phyloP scores from a whole-genome alignment of 2,113 vertebrate species.

The Gobius niger region DNA sequence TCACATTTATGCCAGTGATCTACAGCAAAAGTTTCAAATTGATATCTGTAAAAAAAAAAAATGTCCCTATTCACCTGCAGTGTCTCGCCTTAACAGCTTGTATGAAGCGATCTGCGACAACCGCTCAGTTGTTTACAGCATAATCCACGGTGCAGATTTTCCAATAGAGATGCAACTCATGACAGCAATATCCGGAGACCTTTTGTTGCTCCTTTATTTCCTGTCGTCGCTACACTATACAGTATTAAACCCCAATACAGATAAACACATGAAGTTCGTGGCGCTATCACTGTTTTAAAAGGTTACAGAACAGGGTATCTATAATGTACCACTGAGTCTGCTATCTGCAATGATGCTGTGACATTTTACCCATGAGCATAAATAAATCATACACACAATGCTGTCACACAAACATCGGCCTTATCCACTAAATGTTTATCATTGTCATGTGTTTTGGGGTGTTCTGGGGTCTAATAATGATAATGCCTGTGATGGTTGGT shows the following conservation, averaged over 20 bases:
- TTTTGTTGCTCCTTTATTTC: conserved; percentile 9
- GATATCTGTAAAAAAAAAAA: too few species aligned
- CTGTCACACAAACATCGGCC: background rate
- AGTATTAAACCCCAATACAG: background rate
- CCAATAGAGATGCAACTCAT: background rate
- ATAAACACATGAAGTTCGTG: background rate
- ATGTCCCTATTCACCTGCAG: too few species aligned
- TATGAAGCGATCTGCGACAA: background rate
- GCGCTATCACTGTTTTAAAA: background rate
- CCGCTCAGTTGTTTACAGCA: background rate
- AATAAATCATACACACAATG: background rate
- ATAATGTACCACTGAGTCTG: conserved; percentile 1
- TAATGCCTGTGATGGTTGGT: background rate
- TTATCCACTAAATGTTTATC: background rate
- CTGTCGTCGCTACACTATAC: conserved; percentile 4
- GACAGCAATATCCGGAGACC: conserved; percentile 13
- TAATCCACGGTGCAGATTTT: background rate
- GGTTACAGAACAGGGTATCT: conserved; percentile 1
- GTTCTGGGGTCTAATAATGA: background rate
- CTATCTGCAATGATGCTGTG: background rate
- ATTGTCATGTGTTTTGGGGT: background rate
- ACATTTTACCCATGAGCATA: background rate
- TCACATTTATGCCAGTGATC: too few species aligned
- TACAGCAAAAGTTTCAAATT: too few species aligned
- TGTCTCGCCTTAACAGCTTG: too few species aligned